These are phyloP conservation scores for Tetramorium bicarinatum DNA, from an alignment of 2,888 invertebrate species.

Conservation along the genomic window DNA sequence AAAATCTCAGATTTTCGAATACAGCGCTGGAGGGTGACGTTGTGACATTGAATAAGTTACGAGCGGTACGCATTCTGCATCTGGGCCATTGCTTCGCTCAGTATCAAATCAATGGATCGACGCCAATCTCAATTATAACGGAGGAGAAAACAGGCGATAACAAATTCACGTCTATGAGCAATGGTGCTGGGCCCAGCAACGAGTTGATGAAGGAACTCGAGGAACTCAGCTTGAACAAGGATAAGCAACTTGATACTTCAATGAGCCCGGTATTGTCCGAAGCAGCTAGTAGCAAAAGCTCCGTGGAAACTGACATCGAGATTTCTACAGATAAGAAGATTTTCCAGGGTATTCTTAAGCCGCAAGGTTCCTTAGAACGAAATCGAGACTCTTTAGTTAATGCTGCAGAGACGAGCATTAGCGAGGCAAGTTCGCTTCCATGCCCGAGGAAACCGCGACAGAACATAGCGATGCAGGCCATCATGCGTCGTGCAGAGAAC, in stretches of 20 bases:
- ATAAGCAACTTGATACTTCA: constrained; percentile 75
- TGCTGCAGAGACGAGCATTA: constrained; percentile 69
- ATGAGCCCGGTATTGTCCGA: constrained; percentile 84
- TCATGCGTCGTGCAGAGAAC: constrained; percentile 91
- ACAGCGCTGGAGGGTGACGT: constrained; percentile 85
- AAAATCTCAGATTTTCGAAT: constrained; percentile 87
- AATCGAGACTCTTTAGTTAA: constrained; percentile 86
- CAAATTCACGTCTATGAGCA: constrained; percentile 85
- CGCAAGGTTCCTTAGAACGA: constrained; percentile 91
- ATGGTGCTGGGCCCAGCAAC: constrained; percentile 86
- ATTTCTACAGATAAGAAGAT: constrained; percentile 87
- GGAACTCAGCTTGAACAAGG: constrained; percentile 86
- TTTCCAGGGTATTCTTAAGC: constrained; percentile 89
- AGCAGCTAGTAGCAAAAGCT: constrained; percentile 83
- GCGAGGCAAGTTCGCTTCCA: constrained; percentile 72
- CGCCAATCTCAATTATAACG: constrained; percentile 81
- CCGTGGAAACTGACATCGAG: constrained; percentile 81
- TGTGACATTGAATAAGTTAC: constrained; percentile 86
- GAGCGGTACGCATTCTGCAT: constrained; percentile 87
- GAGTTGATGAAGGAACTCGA: constrained; percentile 88
- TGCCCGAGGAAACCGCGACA: constrained; percentile 87
- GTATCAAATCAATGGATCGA: constrained; percentile 84
- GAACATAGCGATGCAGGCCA: constrained; percentile 93
- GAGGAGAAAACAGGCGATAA: constrained; percentile 79
- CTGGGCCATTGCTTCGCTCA: constrained; percentile 87